Base-by-base conservation (phyloP, 2,797 vertebrate genomes). In the Babyrousa celebensis region DNA sequence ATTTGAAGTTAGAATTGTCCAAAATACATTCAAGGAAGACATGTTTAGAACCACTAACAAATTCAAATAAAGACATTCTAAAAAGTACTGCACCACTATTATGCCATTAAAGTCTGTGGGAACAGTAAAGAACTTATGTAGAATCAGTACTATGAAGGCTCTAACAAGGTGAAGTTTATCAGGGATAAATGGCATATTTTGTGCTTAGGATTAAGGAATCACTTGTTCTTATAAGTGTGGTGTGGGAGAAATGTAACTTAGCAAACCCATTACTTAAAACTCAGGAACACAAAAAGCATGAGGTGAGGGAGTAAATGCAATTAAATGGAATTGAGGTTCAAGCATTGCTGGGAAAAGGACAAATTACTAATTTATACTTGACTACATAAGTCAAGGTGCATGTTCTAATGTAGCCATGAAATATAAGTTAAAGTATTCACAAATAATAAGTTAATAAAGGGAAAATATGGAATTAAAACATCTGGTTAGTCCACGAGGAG, bases 131-230 rank as follows among this genome's bases (percentile, higher is more conserved):
- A 91, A 84, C 4, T 36, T 29, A 43, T 27, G 40, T 67, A 86
- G 29, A 63, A 74, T 48, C 25, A 85, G 15, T 5, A n/a, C 6
- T 54, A 21, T 36, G 15, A 80, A 27, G n/a, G 6, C 36, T 32
- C 17, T 36, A 83, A 85, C 32, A 84, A 84, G 32, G 83, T 88
- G 25, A 80, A 67, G 7, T 70, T 89, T 72, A 52, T n/a, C 36
- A 77, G 77, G 32, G 96, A 52, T 83, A 86, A 86, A 62, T 52
- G 14, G 62, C 36, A 91, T 23, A 40, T 29, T 77, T 85, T 97
- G 75, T 89, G 52, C 32, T 87, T 84, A 18, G 54, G 5, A 75
- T 68, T 71, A 78, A 91, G 71, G 83, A 43, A 87, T 86, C 56
- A 56, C 12, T 36, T 80, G 1, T 48, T 58, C 32, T 78, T 77